Conservation (phyloP, 1,140 invertebrate genomes). For the Magallana angulata region DNA sequence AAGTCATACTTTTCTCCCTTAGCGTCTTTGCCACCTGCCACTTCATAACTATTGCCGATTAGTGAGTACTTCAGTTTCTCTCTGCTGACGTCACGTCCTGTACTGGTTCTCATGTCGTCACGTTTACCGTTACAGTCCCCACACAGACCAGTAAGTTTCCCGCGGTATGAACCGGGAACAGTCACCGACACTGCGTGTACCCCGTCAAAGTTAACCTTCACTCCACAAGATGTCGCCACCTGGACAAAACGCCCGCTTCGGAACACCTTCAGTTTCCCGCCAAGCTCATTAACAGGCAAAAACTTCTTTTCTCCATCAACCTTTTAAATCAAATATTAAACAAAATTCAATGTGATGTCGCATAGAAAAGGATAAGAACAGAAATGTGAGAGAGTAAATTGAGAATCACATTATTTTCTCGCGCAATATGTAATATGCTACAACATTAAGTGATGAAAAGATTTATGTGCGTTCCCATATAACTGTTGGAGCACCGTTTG, state of each 20-base stretch:
- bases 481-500: too few relatives aligned
- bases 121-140: slow-evolving; percentile 65
- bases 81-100: slow-evolving; percentile 57
- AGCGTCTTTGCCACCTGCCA: slow-evolving; percentile 5
- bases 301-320: slow-evolving; percentile 56
- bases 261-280: slow-evolving; percentile 51
- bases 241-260: slow-evolving; percentile 54
- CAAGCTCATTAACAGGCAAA: slow-evolving; percentile 50
- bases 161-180: slow-evolving; percentile 86
- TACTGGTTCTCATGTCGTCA: slow-evolving; percentile 59
- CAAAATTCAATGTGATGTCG: too few relatives aligned
- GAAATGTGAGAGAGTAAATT: too few relatives aligned
- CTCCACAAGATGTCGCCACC: slow-evolving; percentile 59
- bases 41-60: slow-evolving; percentile 62
- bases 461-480: too few relatives aligned
- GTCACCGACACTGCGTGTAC: slow-evolving; percentile 83
- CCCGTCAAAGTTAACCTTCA: slow-evolving; percentile 91
- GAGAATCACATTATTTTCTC: background rate
- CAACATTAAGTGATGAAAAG: background rate
- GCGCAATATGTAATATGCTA: background rate
- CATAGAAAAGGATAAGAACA: too few relatives aligned
- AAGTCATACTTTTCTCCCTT: slow-evolving; percentile 10
- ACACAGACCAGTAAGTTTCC: slow-evolving; percentile 77
- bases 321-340: slow-evolving; percentile 38
- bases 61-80: slow-evolving; percentile 45